Evolutionary conservation across 2,888 invertebrate species (phyloP), one percentile per base, ranked within the genome.

Genomic region (Agonopterix arenella): DNA sequence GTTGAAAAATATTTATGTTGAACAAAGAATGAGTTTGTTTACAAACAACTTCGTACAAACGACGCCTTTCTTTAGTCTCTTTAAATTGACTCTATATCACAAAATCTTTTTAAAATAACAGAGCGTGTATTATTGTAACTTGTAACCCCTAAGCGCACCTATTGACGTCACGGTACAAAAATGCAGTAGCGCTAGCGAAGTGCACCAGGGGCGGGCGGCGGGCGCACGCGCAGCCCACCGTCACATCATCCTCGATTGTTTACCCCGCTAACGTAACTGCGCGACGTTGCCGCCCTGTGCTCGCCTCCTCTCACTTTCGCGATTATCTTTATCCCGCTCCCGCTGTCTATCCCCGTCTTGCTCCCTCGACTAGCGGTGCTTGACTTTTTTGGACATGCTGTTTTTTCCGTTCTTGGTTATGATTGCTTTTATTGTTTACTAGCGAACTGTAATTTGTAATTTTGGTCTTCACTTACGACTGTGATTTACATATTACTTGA

Each of bases 271-370:
- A 82, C 84, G 84, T 86, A 85, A 80, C 73, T 61, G 75, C 63
- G 77, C 80, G 76, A 62, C 67, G 89, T 84, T 88, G 88, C 89
- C 89, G 76, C 72, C 70, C 72, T 69, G 80, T 68, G 62, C 64
- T 85, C 71, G 82, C 79, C 75, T 84, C 86, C 84, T 85, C 89
- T 89, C 89, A 88, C 89, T 88, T 88, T 88, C 89, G 83, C 85
- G 83, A 76, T 66, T 66, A 55, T 54, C 57, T 52, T 67, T 59
- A 61, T 77, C 80, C 60, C 73, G 52, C 63, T 70, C 69, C 53
- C 62, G 59, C 73, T 52, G 54, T 45, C 61, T 72, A 66, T 54
- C 40, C 49, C 62, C 64, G 68, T 84, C 84, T 60, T 71, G 57
- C 70, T 84, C 77, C 57, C 70, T 73, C 73, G 67, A 66, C 73